Conservation (phyloP, 2,888 invertebrate genomes). For the Temnothorax rugatulus region DNA sequence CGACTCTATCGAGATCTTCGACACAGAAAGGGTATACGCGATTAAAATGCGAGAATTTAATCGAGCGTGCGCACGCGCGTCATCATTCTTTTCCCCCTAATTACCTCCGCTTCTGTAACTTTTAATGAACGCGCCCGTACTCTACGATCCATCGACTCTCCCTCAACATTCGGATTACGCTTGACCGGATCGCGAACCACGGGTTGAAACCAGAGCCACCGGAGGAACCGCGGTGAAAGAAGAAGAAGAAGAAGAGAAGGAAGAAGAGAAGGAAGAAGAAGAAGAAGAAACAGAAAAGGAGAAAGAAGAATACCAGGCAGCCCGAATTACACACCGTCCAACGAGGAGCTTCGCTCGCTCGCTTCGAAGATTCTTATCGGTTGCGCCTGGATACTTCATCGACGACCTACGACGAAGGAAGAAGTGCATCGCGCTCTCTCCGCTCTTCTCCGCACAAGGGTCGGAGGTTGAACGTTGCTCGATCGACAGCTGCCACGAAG, state of each 20-base stretch:
- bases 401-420: conserved; percentile 70
- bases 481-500: conserved; percentile 77
- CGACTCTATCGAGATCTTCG: conserved; percentile 55
- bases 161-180: conserved; percentile 54
- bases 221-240: background rate
- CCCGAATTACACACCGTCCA: conserved; percentile 71
- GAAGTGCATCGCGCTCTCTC: conserved; percentile 45
- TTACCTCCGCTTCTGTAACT: conserved; percentile 63
- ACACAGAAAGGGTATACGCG: conserved; percentile 61
- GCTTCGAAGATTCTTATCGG: conserved; percentile 71
- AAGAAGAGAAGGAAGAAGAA: conserved; percentile 18
- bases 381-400: conserved; percentile 71
- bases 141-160: conserved; percentile 54
- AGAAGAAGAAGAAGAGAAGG: conserved; percentile 38
- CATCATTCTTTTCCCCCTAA: conserved; percentile 58
- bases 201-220: too few relatives aligned
- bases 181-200: conserved; percentile 40
- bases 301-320: conserved; percentile 49
- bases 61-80: conserved; percentile 61
- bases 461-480: conserved; percentile 75
- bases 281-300: conserved; percentile 45
- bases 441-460: conserved; percentile 60
- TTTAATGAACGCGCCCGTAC: conserved; percentile 38
- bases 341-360: conserved; percentile 59
- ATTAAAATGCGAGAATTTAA: conserved; percentile 40